Evolutionary conservation across 2,888 invertebrate species (phyloP).

Genomic region (Megamerina dolium): DNA sequence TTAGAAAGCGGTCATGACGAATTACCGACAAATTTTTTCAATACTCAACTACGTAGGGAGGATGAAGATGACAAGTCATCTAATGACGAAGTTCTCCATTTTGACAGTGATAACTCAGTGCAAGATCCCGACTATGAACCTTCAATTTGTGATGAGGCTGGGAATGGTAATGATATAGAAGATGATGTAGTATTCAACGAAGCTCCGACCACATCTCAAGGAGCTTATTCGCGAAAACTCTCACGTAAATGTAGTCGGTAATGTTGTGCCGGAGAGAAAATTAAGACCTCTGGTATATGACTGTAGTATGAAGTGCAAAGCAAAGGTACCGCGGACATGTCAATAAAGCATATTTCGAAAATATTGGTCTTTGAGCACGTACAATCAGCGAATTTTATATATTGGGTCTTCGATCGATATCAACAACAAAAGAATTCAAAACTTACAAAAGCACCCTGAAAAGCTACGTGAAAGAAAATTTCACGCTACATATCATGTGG

Average conservation of each 20-base stretch:
- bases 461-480: conserved; percentile 10
- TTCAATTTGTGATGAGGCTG: conserved; percentile 5
- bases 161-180: conserved; percentile 1
- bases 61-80: too few relatives aligned
- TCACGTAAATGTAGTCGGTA: not conserved
- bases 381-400: conserved; percentile 15
- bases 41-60: too few relatives aligned
- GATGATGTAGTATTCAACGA: conserved; percentile 4
- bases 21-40: too few relatives aligned
- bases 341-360: too few relatives aligned
- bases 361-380: conserved; percentile 13
- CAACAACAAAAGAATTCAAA: too few relatives aligned
- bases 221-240: too few relatives aligned
- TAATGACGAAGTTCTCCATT: too few relatives aligned
- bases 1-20: too few relatives aligned
- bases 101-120: too few relatives aligned
- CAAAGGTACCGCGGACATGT: conserved; percentile 7
- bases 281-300: conserved; percentile 8
- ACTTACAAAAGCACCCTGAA: too few relatives aligned
- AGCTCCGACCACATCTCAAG: conserved; percentile 6
- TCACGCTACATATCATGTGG: conserved; percentile 9
- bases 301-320: conserved; percentile 15
- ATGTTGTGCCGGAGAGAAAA: conserved; percentile 8
- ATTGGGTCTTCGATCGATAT: too few relatives aligned
- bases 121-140: not conserved